Conservation (phyloP, 2,113 vertebrate genomes). For the Tursiops truncatus region DNA sequence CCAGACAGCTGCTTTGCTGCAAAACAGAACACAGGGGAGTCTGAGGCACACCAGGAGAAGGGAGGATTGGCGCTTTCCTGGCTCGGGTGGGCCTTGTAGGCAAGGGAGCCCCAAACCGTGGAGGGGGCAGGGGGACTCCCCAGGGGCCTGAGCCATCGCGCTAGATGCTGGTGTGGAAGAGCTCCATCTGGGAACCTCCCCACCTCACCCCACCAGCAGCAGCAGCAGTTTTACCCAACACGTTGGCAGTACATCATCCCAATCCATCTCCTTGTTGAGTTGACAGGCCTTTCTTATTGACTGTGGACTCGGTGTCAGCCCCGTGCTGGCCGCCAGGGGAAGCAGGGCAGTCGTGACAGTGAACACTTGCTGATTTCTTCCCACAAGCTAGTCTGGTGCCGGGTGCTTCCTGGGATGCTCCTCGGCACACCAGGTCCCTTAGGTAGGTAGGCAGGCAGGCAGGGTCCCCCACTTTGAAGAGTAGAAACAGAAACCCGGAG, state of each 20-base stretch:
- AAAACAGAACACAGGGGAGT: background rate
- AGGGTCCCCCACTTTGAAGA: background rate
- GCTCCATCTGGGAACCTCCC: background rate
- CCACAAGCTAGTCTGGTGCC: background rate
- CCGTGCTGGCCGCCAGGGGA: background rate
- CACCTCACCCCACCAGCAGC: background rate
- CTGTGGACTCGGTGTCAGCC: background rate
- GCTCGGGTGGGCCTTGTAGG: background rate
- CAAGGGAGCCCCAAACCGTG: background rate
- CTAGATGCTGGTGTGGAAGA: background rate
- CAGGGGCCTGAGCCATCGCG: background rate
- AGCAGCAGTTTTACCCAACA: background rate
- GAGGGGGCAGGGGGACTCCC: too few relatives aligned
- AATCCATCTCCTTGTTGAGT: background rate
- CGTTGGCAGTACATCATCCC: background rate
- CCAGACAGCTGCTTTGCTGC: conserved; percentile 53
- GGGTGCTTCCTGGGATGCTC: background rate
- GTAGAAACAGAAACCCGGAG: background rate
- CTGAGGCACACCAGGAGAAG: background rate
- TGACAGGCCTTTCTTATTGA: background rate
- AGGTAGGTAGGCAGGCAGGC: background rate
- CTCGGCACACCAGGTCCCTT: background rate
- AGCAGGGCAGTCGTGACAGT: accelerated
- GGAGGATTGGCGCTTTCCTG: background rate
- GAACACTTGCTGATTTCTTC: background rate